phyloP scores from a whole-genome alignment of 2,113 vertebrate genomes.

The Ailuropoda melanoleuca region DNA sequence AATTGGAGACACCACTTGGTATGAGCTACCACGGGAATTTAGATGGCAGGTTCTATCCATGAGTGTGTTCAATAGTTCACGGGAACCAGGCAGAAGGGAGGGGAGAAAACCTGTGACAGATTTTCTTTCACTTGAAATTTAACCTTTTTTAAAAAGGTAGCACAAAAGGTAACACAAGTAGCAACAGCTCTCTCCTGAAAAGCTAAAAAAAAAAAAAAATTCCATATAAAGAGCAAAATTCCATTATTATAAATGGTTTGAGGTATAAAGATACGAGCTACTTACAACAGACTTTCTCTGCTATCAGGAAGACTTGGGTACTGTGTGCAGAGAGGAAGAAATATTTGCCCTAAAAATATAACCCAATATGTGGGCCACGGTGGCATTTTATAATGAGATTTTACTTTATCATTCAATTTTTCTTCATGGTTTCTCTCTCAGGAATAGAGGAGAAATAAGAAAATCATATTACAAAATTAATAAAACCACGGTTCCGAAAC shows the following conservation, averaged over 20 bases:
- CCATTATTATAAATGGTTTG: neutral
- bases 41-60: neutral
- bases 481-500: neutral
- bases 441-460: constrained; percentile 50
- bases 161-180: neutral
- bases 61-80: neutral
- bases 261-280: neutral
- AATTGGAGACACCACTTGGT: neutral
- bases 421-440: neutral
- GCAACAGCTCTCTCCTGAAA: neutral
- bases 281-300: neutral
- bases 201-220: neutral
- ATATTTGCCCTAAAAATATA: constrained; percentile 21
- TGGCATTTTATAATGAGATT: constrained; percentile 52
- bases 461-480: constrained; percentile 43
- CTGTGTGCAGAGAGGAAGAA: neutral
- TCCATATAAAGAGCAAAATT: neutral
- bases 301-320: neutral
- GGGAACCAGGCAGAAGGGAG: neutral
- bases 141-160: neutral
- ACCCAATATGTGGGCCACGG: neutral
- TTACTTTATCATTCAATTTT: constrained; percentile 48
- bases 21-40: neutral
- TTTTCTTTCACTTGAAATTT: neutral
- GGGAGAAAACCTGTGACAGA: neutral